Base-by-base conservation (phyloP, 2,888 invertebrate species). In the Diaperis boleti region DNA sequence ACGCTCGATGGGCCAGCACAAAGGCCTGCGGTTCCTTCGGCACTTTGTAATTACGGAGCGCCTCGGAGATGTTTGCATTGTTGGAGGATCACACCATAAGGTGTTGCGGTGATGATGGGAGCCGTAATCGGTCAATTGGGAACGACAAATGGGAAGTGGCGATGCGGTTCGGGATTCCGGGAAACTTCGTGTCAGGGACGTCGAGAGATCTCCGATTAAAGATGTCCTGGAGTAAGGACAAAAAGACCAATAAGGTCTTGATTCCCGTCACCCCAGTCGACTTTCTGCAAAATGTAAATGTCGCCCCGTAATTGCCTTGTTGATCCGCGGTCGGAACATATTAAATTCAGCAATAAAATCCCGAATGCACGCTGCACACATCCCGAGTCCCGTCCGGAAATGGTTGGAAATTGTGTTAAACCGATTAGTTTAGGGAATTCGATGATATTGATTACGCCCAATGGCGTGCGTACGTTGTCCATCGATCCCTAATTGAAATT, bases 391-490 rank as follows among this genome's bases (percentile, higher is more conserved):
- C 33, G 26, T 11, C 15, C 14, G n/a, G 26, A 54, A 41, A 39
- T 54, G 56, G 22, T 6, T 31, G n/a, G 18, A 22, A 57, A 45
- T 57, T 57, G 45, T 45, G 57, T 57, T 57, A 57, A 57, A 45
- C 15, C 57, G 57, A 57, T 57, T 57, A 57, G 57, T 35, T 47
- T 47, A 18, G 57, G 57, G 57, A 57, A 45, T 57, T 26, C 37
- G 37, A 45, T 57, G 39, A 47, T 57, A 57, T 57, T 57, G 57
- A 57, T 57, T 57, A 57, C 20, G 29, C 37, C 57, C 57, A 47
- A 47, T 57, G 47, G 57, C 57, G 57, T 57, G 57, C 55, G 20
- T 26, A n/a, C 22, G 5, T 8, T 17, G 3, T 11, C 42, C 29
- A 42, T 52, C 39, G 52, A 52, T 39, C 52, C 13, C 26, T 52